Base-by-base conservation (phyloP, 2,888 invertebrate species). In the Cosmia pyralina region DNA sequence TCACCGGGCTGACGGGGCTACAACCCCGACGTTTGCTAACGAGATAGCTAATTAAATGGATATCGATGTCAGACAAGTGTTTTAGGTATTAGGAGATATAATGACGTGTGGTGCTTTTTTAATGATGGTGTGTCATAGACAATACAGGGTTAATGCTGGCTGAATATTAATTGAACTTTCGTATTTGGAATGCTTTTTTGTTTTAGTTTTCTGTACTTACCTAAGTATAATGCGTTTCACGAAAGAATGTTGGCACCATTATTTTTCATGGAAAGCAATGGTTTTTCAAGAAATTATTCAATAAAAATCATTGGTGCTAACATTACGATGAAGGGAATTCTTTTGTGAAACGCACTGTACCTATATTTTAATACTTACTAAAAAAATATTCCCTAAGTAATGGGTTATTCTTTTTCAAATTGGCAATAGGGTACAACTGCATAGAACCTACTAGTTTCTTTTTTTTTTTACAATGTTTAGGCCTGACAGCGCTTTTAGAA, bases 21-120 rank as follows among this genome's bases (percentile, higher is more conserved):
- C 72, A 44, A 81, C 86, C 85, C 59, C 17, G 41, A 79, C 72
- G 50, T 74, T 79, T 69, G 57, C 75, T 88, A 86, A 85, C 84
- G 83, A 85, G 85, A 67, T 58, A 69, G 63, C 84, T 85, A 87
- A 88, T 87, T 87, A 87, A 77, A 60, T 69, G 60, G 62, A 41
- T 60, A 83, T 76, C 69, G 68, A 84, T 79, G 62, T 13, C 28
- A 58, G 74, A 66, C 66, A 66, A 55, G 41, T 50, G 28, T 44
- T n/a, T 52, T 58, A 48, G 34, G 38, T 68, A 63, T 41, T 34
- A 62, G 13, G 19, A 55, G 34, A 44, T 66, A 76, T 82, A 66
- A 77, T 69, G 44, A 62, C 57, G 75, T 22, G 63, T 44, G 22
- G 57, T 53, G 7, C 13, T 65, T 58, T 65, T 55, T 59, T 34